Evolutionary conservation across 2,113 vertebrate genomes (phyloP).

Genomic region (Cricetomys ansorgei): DNA sequence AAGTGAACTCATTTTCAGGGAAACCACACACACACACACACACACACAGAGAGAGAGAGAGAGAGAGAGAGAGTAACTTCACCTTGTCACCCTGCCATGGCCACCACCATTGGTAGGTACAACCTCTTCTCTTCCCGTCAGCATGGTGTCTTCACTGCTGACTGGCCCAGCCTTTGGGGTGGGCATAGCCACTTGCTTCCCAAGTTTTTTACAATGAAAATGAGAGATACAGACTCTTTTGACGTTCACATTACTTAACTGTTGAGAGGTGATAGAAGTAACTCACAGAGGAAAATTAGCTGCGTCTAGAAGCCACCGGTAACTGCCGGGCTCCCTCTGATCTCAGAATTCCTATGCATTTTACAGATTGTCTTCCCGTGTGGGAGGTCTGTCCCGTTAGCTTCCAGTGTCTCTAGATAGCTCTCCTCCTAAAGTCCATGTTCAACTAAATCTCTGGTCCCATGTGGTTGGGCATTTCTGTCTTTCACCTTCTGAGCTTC

Average conservation of each 20-base stretch:
- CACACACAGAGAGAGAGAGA: not conserved
- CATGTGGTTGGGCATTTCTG: not conserved
- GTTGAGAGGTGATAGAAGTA: not conserved
- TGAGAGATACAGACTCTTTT: not conserved
- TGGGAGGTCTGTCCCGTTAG: rapidly evolving
- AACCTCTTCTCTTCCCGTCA: rapidly evolving
- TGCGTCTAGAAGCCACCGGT: not conserved
- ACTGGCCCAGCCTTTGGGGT: not conserved
- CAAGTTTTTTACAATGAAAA: not conserved
- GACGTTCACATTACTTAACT: not conserved
- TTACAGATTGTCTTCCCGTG: not conserved
- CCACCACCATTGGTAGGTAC: rapidly evolving
- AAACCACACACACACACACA: rapidly evolving
- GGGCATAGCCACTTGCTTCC: not conserved
- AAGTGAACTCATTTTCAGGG: not conserved
- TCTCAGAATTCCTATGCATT: not conserved
- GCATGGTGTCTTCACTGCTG: rapidly evolving
- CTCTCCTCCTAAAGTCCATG: not conserved
- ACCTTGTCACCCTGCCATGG: not conserved
- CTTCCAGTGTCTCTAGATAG: not conserved
- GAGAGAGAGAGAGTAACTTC: not conserved
- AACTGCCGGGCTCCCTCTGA: not conserved
- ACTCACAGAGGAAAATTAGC: not conserved
- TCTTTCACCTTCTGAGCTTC: not conserved
- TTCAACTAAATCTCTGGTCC: not conserved